phyloP scores from a whole-genome alignment of 2,113 vertebrate genomes.

The Collichthys lucidus region DNA sequence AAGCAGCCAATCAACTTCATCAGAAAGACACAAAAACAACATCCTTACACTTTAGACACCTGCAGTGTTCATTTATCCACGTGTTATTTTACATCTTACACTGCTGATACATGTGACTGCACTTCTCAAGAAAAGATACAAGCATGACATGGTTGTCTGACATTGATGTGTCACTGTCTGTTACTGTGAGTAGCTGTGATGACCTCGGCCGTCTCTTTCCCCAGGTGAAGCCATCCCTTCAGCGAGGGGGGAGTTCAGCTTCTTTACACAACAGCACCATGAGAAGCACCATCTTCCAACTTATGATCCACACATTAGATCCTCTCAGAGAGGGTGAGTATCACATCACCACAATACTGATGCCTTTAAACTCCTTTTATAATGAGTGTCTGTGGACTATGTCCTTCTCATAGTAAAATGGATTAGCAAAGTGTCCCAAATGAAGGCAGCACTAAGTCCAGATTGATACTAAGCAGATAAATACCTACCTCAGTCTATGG shows the following conservation, averaged over 20 bases:
- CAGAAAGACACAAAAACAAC: slow-evolving; percentile 7
- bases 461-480: slow-evolving; percentile 91
- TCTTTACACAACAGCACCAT: slow-evolving; percentile 96
- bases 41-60: not conserved
- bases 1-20: slow-evolving; percentile 1
- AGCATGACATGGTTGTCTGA: not conserved
- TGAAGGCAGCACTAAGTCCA: slow-evolving; percentile 84
- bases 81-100: not conserved
- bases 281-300: slow-evolving; percentile 93
- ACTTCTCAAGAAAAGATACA: not conserved
- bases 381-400: slow-evolving; percentile 50
- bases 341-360: not conserved
- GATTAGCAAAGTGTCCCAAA: slow-evolving; percentile 86
- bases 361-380: slow-evolving; percentile 21
- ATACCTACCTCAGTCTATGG: slow-evolving; percentile 71
- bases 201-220: slow-evolving; percentile 62
- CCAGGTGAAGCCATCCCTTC: slow-evolving; percentile 87
- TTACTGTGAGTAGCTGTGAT: slow-evolving; percentile 31
- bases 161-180: slow-evolving; percentile 7
- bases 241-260: slow-evolving; percentile 90
- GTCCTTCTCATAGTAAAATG: slow-evolving; percentile 86
- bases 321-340: slow-evolving; percentile 92
- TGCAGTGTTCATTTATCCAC: not conserved
- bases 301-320: slow-evolving; percentile 96
- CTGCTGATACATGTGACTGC: not conserved